Evolutionary conservation across 1,140 invertebrate species (phyloP), one percentile per base, ranked within the genome.

Genomic region (Solenopsis fugax): DNA sequence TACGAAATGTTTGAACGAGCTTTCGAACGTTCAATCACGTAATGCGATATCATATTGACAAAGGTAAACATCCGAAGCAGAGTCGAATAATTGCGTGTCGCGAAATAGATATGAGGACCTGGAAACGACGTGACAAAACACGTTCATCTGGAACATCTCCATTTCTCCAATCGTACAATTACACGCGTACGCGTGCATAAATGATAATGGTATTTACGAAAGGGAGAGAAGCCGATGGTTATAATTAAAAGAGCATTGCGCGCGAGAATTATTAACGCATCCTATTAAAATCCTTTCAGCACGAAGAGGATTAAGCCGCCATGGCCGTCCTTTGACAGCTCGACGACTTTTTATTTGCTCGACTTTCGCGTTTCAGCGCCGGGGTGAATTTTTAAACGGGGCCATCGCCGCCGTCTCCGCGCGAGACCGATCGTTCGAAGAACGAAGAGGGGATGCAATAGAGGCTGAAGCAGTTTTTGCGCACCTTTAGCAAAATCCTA

Each of bases 271-370:
- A 82, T 73, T 73, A 84, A 84, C 69, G 80, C 54, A 6, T 75
- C 29, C 80, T 84, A 82, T 82, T 82, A 84, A 84, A 75, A 84
- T 84, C 80, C 80, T 84, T 84, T 84, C 56, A 75, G n/a, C 69
- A 41, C 56, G 80, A 84, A 75, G 3, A 54, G 54, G 69, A 84
- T 84, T 84, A 84, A 60, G 69, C 56, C 65, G 64, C 34, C n/a
- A 50, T 58, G 41, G 21, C n/a, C 29, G 54, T 75, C 80, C 54
- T 75, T 75, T 75, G 80, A 84, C 67, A n/a, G 80, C 54, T 37
- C 54, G 24, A 45, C 37, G 60, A 48, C 29, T 84, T 60, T 75
- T 73, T 60, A 73, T 75, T 84, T 60, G 54, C 80, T 50, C 67
- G 80, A 73, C 67, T 60, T 58, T 29, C 62, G 69, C 80, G 41